phyloP scores from a whole-genome alignment of 2,113 vertebrate genomes.

The Pterocles gutturalis region DNA sequence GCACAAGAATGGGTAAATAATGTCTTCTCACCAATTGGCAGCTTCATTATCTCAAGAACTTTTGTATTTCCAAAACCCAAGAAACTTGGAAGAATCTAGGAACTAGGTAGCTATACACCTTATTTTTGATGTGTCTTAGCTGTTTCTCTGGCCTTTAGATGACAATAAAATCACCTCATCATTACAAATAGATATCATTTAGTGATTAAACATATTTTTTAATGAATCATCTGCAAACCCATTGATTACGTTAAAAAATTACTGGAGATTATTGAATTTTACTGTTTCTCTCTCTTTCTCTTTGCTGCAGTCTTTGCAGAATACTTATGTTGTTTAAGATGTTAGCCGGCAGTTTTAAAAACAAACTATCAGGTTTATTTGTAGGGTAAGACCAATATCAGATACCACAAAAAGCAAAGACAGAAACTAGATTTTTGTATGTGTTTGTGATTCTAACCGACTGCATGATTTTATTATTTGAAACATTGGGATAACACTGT shows the following conservation, averaged over 20 bases:
- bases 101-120: neutral
- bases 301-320: conserved; percentile 44
- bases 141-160: conserved; percentile 10
- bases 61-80: neutral
- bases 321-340: conserved; percentile 27
- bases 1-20: neutral
- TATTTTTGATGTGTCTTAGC: neutral
- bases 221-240: conserved; percentile 38
- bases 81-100: neutral
- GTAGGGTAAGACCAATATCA: neutral
- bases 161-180: conserved; percentile 12
- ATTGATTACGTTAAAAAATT: neutral
- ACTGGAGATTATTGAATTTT: conserved; percentile 13
- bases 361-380: conserved; percentile 7
- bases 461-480: neutral
- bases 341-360: conserved; percentile 24
- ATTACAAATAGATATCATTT: conserved; percentile 42
- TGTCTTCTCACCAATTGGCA: neutral
- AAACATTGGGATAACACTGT: neutral
- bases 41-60: neutral
- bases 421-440: neutral
- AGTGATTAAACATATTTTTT: conserved; percentile 35
- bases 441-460: neutral
- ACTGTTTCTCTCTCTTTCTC: conserved; percentile 36
- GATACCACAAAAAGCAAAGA: neutral